Evolutionary conservation across 1,140 invertebrate species (phyloP), one percentile per base, ranked within the genome.

Genomic region (Brachionus asplanchnoidis): DNA sequence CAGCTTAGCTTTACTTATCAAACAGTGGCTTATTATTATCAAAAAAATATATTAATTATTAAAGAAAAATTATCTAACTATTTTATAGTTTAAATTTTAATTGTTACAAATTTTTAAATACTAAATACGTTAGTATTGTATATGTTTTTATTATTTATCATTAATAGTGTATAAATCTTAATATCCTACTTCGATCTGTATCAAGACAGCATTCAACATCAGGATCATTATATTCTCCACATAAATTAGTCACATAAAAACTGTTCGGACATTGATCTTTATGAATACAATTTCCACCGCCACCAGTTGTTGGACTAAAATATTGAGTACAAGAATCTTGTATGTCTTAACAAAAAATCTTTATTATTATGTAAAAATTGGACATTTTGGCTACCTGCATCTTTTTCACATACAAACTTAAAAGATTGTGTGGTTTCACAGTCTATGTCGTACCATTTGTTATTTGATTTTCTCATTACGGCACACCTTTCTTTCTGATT

Each of bases 191-290:
- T 82, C 79, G 32, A 36, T 82, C 79, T 11, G 36, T 65, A 3
- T 82, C 79, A 28, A 82, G 32, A 44, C 79, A 82, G 28, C 79
- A 82, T 40, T 65, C 56, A 1, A 82, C 11, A 46, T 82, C 79
- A 14, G 65, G 65, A 28, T 77, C 73, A 82, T 68, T 82, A 26
- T 82, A 68, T 65, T 82, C 79, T 14, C 40, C 53, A 46, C 79
- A 82, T 28, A 82, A 20, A 65, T 44, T 44, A 14, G 32, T 65
- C 1, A 82, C 79, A 40, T 32, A 68, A 60, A 82, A 68, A 17
- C 26, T 82, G n/a, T 82, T 82, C 2, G 79, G 50, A 82, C 79
- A 82, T 68, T 82, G 79, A 11, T 82, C 79, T 82, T 68, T 60
- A 20, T 82, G 79, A 65, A 82, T 68, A 68, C 79, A 82, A 46